Base-by-base conservation (phyloP, 2,888 invertebrate genomes). In the Hydropsyche betteni region DNA sequence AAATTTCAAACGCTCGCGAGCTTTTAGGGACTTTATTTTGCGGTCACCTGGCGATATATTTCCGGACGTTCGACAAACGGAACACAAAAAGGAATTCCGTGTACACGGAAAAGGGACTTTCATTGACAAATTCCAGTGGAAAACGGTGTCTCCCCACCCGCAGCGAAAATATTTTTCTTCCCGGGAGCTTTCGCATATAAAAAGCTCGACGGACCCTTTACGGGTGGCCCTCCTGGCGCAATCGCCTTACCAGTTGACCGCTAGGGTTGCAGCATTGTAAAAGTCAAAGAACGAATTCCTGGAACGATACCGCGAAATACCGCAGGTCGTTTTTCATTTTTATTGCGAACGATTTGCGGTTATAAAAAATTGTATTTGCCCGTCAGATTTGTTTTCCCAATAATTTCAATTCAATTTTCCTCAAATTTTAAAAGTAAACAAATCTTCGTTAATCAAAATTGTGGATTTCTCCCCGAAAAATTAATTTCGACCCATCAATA, bases 81-180 rank as follows among this genome's bases (percentile, higher is more conserved):
- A n/a, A 33, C 55, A 55, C 55, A 64, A 77, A 75, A 71, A 53
- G 74, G 72, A 71, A 77, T 77, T 77, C 68, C 74, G 61, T 68
- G 53, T 69, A 71, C 52, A 38, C 55, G 12, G 51, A 64, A 64
- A 36, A 36, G 14, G 75, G 72, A 53, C 64, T 75, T 55, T 68
- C 74, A 61, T 75, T 73, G 75, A 77, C 74, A 75, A 77, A 77
- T 77, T 77, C 77, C 72, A 34, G 58, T 68, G 72, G 69, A 72
- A 75, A 77, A 77, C 72, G 68, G 68, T 75, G 34, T 72, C 64
- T 70, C 77, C 70, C 64, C 64, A 36, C 69, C n/a, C 64, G 53
- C 34, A 53, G 75, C 51, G 68, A 70, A 70, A 70, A 77, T 68
- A 77, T 75, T 74, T 75, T 75, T 69, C 69, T 68, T 69, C 58